Evolutionary conservation across 2,888 invertebrate species (phyloP).

Genomic region (Melieria picta): DNA sequence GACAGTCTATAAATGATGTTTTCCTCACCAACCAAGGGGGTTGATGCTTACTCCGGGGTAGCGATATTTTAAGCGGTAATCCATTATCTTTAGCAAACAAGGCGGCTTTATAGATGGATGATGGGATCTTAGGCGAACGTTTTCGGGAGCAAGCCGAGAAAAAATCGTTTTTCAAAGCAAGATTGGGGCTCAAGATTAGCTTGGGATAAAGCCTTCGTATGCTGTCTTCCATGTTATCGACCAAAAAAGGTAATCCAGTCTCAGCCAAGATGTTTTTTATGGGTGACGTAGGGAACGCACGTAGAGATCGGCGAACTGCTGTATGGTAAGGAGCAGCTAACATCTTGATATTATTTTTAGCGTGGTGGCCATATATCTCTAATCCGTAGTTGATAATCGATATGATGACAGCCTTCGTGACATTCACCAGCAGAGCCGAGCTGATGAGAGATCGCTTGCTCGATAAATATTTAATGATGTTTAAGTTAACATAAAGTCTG

Average conservation of each 20-base stretch:
- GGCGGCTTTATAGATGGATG: background rate
- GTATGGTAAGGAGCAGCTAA: background rate
- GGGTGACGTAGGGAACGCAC: background rate
- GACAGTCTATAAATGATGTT: background rate
- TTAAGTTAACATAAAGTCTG: background rate
- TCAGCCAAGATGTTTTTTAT: background rate
- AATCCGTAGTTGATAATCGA: background rate
- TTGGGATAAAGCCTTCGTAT: background rate
- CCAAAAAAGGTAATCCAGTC: background rate
- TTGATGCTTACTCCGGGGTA: too few relatives aligned
- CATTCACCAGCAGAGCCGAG: background rate
- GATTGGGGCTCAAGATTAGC: background rate
- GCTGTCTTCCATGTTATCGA: background rate
- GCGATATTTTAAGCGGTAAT: too few relatives aligned
- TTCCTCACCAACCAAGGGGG: background rate
- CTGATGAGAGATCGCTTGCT: background rate
- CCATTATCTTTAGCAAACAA: background rate
- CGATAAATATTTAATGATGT: background rate
- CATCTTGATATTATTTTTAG: background rate
- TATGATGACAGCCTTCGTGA: background rate
- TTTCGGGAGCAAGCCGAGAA: too few relatives aligned
- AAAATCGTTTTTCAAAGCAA: background rate
- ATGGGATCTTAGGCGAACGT: background rate
- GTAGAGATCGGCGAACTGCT: background rate
- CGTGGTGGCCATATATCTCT: background rate